Evolutionary conservation across 2,888 invertebrate species (phyloP).

Genomic region (Hartigia nigra): DNA sequence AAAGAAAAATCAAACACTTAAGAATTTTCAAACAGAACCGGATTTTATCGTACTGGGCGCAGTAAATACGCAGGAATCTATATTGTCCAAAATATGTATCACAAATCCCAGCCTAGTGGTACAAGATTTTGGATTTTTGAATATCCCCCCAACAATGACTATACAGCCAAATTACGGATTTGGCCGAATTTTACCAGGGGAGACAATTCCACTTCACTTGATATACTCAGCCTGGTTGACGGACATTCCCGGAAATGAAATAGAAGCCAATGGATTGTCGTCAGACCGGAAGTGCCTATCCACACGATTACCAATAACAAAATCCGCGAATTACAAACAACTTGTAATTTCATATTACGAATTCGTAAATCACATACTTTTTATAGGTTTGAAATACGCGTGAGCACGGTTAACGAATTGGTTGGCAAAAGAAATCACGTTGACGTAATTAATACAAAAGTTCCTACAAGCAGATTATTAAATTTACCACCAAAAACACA

Average conservation of each 20-base stretch:
- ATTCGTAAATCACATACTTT: not conserved
- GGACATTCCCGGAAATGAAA: conserved; percentile 31
- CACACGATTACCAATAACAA: not conserved
- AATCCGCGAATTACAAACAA: not conserved
- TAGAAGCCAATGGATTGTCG: not conserved
- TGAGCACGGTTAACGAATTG: conserved; percentile 10
- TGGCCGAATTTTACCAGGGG: conserved; percentile 30
- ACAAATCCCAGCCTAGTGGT: conserved; percentile 4
- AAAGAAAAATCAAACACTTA: not conserved
- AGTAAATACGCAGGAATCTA: conserved; percentile 12
- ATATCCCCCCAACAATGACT: conserved; percentile 24
- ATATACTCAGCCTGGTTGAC: conserved; percentile 27
- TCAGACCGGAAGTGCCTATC: not conserved
- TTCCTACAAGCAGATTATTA: not conserved
- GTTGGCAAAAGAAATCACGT: conserved; percentile 7
- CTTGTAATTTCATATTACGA: not conserved
- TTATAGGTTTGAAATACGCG: conserved; percentile 12
- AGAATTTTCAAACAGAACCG: not conserved
- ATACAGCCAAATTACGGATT: conserved; percentile 34
- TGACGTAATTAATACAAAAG: not conserved
- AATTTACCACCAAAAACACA: not conserved
- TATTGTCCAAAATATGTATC: not conserved
- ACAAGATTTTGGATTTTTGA: conserved; percentile 29
- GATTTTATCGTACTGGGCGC: conserved; percentile 6
- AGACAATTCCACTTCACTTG: conserved; percentile 26